Evolutionary conservation across 1,140 invertebrate species (phyloP).

Genomic region (Lepidurus arcticus): DNA sequence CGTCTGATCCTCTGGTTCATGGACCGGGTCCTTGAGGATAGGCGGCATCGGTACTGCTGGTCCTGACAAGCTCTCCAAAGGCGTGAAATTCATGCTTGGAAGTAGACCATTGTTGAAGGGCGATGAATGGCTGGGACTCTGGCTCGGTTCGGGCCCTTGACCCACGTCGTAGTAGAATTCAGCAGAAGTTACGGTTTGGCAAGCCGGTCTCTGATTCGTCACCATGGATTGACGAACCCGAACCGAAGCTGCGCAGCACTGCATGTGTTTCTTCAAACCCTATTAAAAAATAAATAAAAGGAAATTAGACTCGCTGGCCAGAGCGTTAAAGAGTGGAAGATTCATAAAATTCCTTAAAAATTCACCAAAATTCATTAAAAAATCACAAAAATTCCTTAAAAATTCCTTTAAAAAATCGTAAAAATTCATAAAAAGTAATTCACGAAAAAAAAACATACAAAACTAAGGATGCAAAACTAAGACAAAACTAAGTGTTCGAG

Average conservation of each 20-base stretch:
- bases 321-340: too few species aligned
- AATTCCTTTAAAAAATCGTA: too few species aligned
- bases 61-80: neutral
- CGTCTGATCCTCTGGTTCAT: neutral
- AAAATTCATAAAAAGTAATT: neutral
- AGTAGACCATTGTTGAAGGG: neutral
- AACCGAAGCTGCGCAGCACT: neutral
- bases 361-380: too few species aligned
- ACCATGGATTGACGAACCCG: slow-evolving; percentile 2
- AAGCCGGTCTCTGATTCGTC: neutral
- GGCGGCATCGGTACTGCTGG: neutral
- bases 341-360: too few species aligned
- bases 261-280: slow-evolving; percentile 15
- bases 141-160: neutral
- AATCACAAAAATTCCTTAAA: too few species aligned
- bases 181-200: neutral
- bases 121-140: neutral
- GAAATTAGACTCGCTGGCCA: neutral
- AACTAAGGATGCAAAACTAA: neutral
- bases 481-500: neutral
- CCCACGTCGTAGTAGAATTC: neutral
- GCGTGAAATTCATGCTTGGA: neutral
- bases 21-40: neutral
- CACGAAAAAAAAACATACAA: neutral
- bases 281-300: neutral